Evolutionary conservation across 1,140 invertebrate genomes (phyloP).

Genomic region (Yoshiicerus persimilis): DNA sequence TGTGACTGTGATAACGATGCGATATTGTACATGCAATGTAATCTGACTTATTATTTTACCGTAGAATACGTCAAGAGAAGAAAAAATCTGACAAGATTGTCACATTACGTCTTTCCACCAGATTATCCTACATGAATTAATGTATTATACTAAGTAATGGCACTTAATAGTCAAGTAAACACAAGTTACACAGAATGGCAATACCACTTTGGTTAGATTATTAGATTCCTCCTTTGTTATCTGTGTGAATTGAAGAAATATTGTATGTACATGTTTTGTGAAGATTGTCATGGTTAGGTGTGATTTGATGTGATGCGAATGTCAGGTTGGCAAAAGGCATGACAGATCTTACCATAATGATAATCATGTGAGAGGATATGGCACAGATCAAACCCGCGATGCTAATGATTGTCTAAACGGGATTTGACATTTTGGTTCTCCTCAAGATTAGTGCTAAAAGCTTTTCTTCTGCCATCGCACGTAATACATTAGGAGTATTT

Average conservation of each 20-base stretch:
- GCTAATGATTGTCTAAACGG: constrained; percentile 11
- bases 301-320: not conserved
- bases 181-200: not conserved
- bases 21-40: not conserved
- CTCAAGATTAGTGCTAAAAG: not conserved
- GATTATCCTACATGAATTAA: not conserved
- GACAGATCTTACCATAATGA: not conserved
- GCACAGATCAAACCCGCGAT: not conserved
- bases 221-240: not conserved
- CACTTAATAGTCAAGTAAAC: not conserved
- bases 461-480: not conserved
- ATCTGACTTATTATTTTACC: constrained; percentile 1
- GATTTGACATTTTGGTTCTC: not conserved
- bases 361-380: not conserved
- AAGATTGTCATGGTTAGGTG: not conserved
- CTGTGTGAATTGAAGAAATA: not conserved
- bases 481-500: not conserved
- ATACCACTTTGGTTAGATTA: not conserved
- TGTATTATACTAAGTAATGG: not conserved
- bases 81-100: not conserved
- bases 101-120: not conserved
- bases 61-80: not conserved
- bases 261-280: not conserved
- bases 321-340: not conserved
- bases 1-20: not conserved